Evolutionary conservation across 1,140 invertebrate genomes (phyloP).

Genomic region (Adelges cooleyi): DNA sequence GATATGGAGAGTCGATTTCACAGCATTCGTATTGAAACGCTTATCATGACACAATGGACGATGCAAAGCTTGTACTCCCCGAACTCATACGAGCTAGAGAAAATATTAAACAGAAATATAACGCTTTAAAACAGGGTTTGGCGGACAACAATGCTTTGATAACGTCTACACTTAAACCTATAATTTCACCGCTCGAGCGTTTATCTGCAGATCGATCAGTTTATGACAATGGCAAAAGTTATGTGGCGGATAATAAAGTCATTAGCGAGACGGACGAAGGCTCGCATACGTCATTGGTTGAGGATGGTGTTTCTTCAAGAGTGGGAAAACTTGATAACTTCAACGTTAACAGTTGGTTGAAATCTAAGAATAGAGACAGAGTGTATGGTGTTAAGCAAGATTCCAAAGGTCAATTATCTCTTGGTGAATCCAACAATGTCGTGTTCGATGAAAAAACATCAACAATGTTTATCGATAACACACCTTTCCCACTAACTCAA

Average conservation of each 20-base stretch:
- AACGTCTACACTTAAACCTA: neutral
- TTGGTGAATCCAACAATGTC: neutral
- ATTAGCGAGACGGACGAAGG: too few relatives aligned
- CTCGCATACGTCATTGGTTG: too few relatives aligned
- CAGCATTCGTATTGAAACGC: neutral
- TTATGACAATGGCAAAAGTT: neutral
- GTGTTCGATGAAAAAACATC: neutral
- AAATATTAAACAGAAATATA: neutral
- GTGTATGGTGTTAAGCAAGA: neutral
- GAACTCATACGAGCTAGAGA: neutral
- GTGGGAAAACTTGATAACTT: too few relatives aligned
- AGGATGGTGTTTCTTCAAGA: too few relatives aligned
- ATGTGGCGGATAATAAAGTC: neutral
- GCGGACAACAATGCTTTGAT: neutral
- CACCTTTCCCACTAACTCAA: neutral
- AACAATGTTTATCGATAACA: neutral
- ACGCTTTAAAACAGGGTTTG: neutral
- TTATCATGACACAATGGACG: neutral
- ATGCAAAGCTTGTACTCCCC: neutral
- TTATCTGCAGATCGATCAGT: neutral
- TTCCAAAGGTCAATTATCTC: neutral
- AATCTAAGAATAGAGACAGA: neutral
- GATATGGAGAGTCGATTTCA: too few relatives aligned
- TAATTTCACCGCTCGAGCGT: neutral
- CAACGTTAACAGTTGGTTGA: neutral